Evolutionary conservation across 2,888 invertebrate genomes (phyloP).

Genomic region (Pteria penguin): DNA sequence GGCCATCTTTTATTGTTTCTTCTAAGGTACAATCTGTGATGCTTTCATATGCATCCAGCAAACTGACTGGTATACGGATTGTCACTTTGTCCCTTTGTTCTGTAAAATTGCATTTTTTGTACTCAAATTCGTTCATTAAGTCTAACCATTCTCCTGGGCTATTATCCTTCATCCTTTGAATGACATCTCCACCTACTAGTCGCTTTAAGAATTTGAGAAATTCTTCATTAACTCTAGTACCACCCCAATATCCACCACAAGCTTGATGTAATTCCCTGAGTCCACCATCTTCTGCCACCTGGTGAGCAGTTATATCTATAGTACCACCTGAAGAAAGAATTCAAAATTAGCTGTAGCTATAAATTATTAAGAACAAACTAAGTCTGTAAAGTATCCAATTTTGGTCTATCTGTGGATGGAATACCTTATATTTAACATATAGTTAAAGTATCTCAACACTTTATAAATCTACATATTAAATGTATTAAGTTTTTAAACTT

Average conservation of each 20-base stretch:
- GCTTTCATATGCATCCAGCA: constrained; percentile 14
- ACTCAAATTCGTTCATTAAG: constrained; percentile 30
- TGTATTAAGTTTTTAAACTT: too few species aligned
- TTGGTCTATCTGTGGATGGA: too few species aligned
- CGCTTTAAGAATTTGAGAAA: constrained; percentile 25
- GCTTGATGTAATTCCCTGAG: constrained; percentile 31
- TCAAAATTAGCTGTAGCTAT: too few species aligned
- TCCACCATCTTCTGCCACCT: constrained; percentile 6
- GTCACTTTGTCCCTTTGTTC: not conserved
- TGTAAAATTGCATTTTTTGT: constrained; percentile 20
- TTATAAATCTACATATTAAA: too few species aligned
- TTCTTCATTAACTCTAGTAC: constrained; percentile 31
- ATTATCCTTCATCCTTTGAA: constrained; percentile 14
- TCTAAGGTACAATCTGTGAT: constrained; percentile 15
- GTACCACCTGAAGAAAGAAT: constrained; percentile 27
- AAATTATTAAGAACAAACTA: too few species aligned
- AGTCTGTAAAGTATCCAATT: too few species aligned
- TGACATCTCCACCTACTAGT: constrained; percentile 29
- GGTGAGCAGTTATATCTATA: constrained; percentile 30
- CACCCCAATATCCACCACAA: constrained; percentile 36
- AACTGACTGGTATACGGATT: constrained; percentile 15
- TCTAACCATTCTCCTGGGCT: constrained; percentile 30
- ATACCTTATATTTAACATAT: too few species aligned
- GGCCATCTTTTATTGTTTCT: constrained; percentile 8
- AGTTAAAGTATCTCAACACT: too few species aligned